Percentiles rank a stretch among this genome's conserved stretches.
These are phyloP conservation scores for Brachymystax lenok DNA, from an alignment of 2,797 vertebrate species.

Conservation along the genomic window DNA sequence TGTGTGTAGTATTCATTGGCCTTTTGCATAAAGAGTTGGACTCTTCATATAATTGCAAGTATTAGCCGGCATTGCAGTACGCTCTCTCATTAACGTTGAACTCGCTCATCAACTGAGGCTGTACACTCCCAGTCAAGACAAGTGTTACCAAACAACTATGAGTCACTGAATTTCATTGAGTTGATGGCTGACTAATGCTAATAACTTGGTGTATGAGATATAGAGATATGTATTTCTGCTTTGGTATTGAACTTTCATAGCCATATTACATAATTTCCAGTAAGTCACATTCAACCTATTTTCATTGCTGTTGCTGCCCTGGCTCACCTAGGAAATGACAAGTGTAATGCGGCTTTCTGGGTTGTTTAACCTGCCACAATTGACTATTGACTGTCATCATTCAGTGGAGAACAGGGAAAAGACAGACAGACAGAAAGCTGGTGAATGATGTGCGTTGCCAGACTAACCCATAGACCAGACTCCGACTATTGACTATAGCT, in stretches of 20 bases:
- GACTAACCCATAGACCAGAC: constrained; percentile 54
- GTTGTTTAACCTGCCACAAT: constrained; percentile 21
- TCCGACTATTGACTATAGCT: constrained; percentile 49
- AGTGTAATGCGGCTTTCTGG: not conserved
- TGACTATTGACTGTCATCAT: constrained; percentile 39
- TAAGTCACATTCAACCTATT: constrained; percentile 1
- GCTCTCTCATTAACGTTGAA: not conserved
- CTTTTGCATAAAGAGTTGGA: not conserved
- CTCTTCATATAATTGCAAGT: not conserved
- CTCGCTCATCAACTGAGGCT: not conserved
- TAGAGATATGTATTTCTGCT: not conserved
- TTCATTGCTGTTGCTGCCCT: not conserved
- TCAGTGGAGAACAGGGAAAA: constrained; percentile 26
- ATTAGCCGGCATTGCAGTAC: not conserved
- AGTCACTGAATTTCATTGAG: not conserved
- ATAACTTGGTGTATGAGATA: not conserved
- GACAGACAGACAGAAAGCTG: constrained; percentile 38
- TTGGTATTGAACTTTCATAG: not conserved
- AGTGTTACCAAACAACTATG: not conserved
- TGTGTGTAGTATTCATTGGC: constrained; percentile 23
- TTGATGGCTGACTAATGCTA: not conserved
- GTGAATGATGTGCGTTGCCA: constrained; percentile 56
- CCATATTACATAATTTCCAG: not conserved
- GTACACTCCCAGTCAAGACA: not conserved
- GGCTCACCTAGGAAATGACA: not conserved